Conservation (phyloP, 2,888 invertebrate genomes). For the Cepaea hortensis region DNA sequence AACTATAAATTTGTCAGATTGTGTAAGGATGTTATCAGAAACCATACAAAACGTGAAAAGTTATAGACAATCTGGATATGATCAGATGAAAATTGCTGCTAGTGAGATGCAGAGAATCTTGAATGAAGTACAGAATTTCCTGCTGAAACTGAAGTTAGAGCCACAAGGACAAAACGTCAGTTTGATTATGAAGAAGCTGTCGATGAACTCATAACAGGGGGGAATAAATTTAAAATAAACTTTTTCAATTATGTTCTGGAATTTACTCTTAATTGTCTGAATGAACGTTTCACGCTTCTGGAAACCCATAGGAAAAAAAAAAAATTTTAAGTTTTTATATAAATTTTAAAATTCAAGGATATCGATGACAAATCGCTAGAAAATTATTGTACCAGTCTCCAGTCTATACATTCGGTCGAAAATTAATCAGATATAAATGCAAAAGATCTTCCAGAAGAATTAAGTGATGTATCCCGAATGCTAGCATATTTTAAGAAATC, state of each 20-base stretch:
- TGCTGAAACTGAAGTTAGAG: conserved; percentile 1
- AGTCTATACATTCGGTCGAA: no score
- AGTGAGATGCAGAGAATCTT: conserved; percentile 6
- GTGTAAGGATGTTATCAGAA: no score
- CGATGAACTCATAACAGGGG: neutral
- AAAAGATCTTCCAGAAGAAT: no score
- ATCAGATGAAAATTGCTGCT: neutral
- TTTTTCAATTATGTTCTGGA: neutral
- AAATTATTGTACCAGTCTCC: no score
- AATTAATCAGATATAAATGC: no score
- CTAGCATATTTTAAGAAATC: no score
- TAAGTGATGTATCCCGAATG: no score
- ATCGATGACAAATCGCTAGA: no score
- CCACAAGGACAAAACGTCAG: neutral
- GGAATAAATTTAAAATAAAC: no score
- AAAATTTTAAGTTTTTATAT: neutral
- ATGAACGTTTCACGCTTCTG: neutral
- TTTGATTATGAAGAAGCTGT: neutral
- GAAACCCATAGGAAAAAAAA: neutral
- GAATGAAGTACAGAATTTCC: conserved; percentile 1
- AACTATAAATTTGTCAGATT: neutral
- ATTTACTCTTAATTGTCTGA: neutral
- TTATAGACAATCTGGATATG: no score
- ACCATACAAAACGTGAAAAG: no score
- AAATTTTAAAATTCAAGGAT: neutral